Percentiles rank a stretch among this genome's conserved stretches.
Evolutionary conservation across 2,888 invertebrate genomes (phyloP).

Genomic region (Ctenicera cuprea): DNA sequence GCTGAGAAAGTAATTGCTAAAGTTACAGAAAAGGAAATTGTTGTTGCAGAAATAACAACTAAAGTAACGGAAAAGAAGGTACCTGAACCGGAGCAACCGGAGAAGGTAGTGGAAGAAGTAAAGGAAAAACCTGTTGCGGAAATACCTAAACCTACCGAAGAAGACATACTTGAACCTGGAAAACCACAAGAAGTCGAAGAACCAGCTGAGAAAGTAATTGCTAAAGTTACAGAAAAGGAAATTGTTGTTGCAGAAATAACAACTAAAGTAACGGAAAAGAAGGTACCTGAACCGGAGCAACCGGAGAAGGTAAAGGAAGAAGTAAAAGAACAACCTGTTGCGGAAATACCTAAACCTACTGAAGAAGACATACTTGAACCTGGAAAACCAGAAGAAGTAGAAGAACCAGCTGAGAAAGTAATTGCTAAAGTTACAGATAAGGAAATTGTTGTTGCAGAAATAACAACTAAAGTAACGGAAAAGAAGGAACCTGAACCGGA

Average conservation of each 20-base stretch:
- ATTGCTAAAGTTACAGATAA: background rate
- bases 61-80: no score
- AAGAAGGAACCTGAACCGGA: no score
- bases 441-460: background rate
- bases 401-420: background rate
- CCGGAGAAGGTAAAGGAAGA: background rate
- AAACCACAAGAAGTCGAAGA: background rate
- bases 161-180: no score
- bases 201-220: background rate
- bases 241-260: background rate
- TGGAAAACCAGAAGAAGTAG: background rate
- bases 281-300: background rate
- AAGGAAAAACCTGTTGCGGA: no score
- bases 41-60: no score
- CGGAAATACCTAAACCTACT: background rate
- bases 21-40: no score
- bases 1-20: no score
- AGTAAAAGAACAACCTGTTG: background rate
- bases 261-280: background rate
- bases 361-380: background rate
- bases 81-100: no score
- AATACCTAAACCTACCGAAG: no score
- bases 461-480: background rate
- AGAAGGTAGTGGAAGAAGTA: no score
- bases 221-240: background rate